A percentile compares a stretch with the other conserved stretches of the same genome.
These are phyloP conservation scores for Amorpha juglandis DNA, from an alignment of 2,888 invertebrate genomes.

Conservation along the genomic window DNA sequence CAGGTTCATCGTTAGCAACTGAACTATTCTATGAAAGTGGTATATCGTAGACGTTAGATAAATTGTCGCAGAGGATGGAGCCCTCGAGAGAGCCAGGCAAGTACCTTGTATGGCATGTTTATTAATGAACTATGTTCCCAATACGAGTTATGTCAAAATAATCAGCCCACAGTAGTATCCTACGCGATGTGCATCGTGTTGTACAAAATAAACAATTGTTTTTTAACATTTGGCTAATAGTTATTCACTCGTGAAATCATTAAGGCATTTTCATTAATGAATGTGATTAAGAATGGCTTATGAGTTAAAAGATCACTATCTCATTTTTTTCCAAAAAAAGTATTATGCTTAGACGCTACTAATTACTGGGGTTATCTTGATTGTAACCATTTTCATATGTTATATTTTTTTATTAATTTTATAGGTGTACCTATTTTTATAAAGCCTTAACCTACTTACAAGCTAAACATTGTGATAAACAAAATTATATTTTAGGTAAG, in stretches of 20 bases:
- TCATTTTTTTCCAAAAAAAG: background rate
- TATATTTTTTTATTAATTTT: background rate
- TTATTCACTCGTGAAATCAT: background rate
- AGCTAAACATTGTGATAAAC: background rate
- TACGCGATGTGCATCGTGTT: conserved; percentile 34
- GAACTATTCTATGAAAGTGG: conserved; percentile 79
- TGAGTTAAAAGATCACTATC: background rate
- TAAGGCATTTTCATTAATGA: background rate
- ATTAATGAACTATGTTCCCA: conserved; percentile 13
- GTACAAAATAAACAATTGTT: conserved; percentile 38
- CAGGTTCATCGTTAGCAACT: conserved; percentile 82
- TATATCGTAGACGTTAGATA: conserved; percentile 62
- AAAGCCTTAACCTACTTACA: background rate
- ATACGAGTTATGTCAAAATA: conserved; percentile 31
- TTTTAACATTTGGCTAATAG: conserved; percentile 12
- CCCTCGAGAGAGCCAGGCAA: conserved; percentile 81
- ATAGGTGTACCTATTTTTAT: conserved; percentile 3
- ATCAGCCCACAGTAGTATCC: conserved; percentile 6
- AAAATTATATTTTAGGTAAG: too few relatives aligned
- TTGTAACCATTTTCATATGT: background rate
- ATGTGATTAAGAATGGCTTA: background rate
- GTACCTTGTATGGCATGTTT: conserved; percentile 37
- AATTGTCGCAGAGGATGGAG: conserved; percentile 72
- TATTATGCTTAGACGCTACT: background rate
- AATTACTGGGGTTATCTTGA: background rate